Conservation (phyloP, 2,113 vertebrate species). For the Neopipo cinnamomea region DNA sequence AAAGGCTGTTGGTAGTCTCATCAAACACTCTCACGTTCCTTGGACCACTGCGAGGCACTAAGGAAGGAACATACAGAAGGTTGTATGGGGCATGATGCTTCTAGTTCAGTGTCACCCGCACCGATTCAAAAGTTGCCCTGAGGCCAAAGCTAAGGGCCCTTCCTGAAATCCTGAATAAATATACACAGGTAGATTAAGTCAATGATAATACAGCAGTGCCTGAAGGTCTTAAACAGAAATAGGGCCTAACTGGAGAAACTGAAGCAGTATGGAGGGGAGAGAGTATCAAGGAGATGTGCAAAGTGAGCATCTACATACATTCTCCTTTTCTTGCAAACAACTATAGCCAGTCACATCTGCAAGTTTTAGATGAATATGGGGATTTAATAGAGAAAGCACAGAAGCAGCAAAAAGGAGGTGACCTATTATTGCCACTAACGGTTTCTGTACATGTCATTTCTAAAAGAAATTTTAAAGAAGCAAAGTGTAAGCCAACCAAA, state of each 20-base stretch:
- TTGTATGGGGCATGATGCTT: not conserved
- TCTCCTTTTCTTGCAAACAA: not conserved
- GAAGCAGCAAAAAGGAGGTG: not conserved
- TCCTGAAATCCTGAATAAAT: not conserved
- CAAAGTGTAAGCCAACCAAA: not conserved
- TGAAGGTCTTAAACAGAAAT: not conserved
- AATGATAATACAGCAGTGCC: not conserved
- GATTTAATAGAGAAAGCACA: not conserved
- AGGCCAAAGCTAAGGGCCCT: not conserved
- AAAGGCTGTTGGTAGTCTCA: conserved; percentile 90
- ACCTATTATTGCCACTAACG: not conserved
- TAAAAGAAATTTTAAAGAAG: not conserved
- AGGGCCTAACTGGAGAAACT: not conserved
- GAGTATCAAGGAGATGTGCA: not conserved
- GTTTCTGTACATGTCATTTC: not conserved
- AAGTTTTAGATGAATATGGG: not conserved
- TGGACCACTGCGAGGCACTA: conserved; percentile 90
- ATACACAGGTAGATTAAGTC: not conserved
- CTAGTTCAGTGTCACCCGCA: not conserved
- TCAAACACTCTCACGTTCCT: conserved; percentile 90
- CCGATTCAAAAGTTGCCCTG: not conserved
- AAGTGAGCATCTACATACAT: not conserved
- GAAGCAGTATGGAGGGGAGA: not conserved
- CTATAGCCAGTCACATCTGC: not conserved
- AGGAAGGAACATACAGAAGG: not conserved